These are phyloP conservation scores for Heliothis peltigera DNA, from an alignment of 2,888 invertebrate genomes.

Conservation along the genomic window DNA sequence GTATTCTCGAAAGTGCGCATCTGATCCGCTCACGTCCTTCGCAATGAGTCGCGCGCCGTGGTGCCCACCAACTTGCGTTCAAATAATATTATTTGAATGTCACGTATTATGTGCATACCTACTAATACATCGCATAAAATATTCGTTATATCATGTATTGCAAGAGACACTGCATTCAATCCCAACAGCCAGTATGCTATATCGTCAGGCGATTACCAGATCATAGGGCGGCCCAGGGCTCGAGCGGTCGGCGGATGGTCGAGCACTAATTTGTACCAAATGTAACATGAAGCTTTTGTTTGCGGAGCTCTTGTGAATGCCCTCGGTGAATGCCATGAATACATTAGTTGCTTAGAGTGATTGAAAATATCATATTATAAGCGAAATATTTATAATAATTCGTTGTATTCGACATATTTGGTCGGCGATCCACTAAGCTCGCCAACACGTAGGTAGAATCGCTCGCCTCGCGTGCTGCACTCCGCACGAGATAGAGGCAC, in stretches of 20 bases:
- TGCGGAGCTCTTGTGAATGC: too few species aligned
- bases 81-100: too few species aligned
- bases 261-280: too few species aligned
- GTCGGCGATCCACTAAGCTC: too few species aligned
- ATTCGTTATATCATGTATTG: slow-evolving; percentile 28
- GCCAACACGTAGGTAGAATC: too few species aligned
- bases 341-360: too few species aligned
- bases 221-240: slow-evolving; percentile 25
- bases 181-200: slow-evolving; percentile 53
- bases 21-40: slow-evolving; percentile 18
- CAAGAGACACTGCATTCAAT: slow-evolving; percentile 59
- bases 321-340: too few species aligned
- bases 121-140: not conserved
- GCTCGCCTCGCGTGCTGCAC: not conserved
- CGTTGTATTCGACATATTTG: too few species aligned
- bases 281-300: too few species aligned
- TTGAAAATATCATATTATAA: too few species aligned
- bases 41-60: slow-evolving; percentile 16
- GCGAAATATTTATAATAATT: too few species aligned
- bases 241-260: not conserved
- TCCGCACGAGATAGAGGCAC: slow-evolving; percentile 36
- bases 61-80: slow-evolving; percentile 20
- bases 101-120: slow-evolving; percentile 14
- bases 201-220: slow-evolving; percentile 60
- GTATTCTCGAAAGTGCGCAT: too few species aligned